phyloP scores from a whole-genome alignment of 1,140 invertebrate genomes.

The Ephestia elutella region DNA sequence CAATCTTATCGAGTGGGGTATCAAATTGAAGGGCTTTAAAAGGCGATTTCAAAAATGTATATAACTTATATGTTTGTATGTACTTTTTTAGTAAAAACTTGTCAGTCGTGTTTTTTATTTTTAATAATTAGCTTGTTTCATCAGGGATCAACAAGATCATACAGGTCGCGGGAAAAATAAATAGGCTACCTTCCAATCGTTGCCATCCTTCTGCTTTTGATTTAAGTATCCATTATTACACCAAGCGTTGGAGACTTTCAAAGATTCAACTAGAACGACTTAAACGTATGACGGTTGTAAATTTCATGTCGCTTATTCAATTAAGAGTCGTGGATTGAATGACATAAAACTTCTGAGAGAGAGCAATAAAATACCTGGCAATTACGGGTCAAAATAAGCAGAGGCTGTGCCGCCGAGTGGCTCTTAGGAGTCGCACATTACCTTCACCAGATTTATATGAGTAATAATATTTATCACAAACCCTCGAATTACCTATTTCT shows the following conservation, averaged over 20 bases:
- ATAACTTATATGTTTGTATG: no score
- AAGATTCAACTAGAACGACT: conserved; percentile 48
- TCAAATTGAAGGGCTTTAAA: no score
- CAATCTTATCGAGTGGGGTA: no score
- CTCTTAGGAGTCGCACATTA: neutral
- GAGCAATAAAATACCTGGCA: conserved; percentile 63
- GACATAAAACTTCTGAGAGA: conserved; percentile 65
- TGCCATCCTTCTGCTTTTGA: neutral
- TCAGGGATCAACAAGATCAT: no score
- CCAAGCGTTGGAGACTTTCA: conserved; percentile 26
- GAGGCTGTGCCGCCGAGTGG: conserved; percentile 21
- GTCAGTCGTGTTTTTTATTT: no score
- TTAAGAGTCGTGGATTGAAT: conserved; percentile 67
- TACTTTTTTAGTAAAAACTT: no score
- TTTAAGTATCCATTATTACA: conserved; percentile 7
- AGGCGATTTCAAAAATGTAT: no score
- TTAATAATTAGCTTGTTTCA: no score
- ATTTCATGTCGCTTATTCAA: conserved; percentile 68
- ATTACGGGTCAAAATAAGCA: conserved; percentile 51
- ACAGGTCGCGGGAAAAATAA: neutral
- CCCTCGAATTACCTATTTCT: no score
- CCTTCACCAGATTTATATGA: neutral
- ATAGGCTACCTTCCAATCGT: neutral
- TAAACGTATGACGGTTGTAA: conserved; percentile 63
- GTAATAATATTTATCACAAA: neutral